These are phyloP conservation scores for Gallinago stenura DNA, from an alignment of 2,797 vertebrate species.

Conservation along the genomic window DNA sequence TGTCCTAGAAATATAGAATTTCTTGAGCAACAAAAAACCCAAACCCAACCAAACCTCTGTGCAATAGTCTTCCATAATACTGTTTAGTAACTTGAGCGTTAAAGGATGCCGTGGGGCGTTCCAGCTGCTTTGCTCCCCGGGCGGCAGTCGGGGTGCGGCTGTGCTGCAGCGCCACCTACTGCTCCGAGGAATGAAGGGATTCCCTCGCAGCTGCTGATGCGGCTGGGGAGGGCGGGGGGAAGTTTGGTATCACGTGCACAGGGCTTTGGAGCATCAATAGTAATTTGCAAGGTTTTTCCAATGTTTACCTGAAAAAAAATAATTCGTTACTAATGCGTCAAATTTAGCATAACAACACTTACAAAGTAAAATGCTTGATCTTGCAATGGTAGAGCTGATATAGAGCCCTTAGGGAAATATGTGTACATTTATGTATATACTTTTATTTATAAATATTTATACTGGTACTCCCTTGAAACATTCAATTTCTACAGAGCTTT, in stretches of 20 bases:
- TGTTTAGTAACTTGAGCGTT: rapidly evolving
- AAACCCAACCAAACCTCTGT: no score
- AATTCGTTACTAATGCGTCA: not conserved
- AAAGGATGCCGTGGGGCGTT: no score
- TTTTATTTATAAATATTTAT: not conserved
- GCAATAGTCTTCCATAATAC: not conserved
- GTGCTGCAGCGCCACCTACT: slow-evolving; percentile 76
- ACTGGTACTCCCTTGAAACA: not conserved
- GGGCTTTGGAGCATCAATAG: not conserved
- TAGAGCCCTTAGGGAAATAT: not conserved
- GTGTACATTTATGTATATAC: not conserved
- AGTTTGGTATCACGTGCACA: not conserved
- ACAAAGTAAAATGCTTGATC: not conserved
- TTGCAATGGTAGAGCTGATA: not conserved
- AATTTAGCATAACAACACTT: not conserved
- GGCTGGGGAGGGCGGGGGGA: not conserved
- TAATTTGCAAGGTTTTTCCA: not conserved
- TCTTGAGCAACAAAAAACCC: not conserved
- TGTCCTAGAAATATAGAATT: not conserved
- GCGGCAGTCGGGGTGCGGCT: not conserved
- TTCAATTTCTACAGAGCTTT: not conserved
- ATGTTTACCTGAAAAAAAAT: not conserved
- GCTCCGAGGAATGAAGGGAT: not conserved
- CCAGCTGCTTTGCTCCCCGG: not conserved
- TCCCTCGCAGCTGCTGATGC: not conserved